These are phyloP conservation scores for Sebastes itinus DNA, from an alignment of 2,797 vertebrate genomes.

Conservation along the genomic window DNA sequence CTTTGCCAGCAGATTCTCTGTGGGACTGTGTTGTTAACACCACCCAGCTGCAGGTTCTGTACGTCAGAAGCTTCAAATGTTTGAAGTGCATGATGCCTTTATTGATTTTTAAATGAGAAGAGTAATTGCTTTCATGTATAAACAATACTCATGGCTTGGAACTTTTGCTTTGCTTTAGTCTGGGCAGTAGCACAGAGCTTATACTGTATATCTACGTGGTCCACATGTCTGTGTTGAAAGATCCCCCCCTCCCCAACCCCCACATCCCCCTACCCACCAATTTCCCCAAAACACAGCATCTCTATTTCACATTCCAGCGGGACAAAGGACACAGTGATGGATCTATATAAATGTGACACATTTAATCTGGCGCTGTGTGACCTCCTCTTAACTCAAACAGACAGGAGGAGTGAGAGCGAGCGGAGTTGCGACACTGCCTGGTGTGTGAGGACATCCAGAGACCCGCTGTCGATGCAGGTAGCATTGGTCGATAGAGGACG, in stretches of 20 bases:
- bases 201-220: not conserved
- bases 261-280: not conserved
- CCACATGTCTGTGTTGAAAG: not conserved
- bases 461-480: not conserved
- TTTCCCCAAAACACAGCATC: constrained; percentile 17
- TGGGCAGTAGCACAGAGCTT: not conserved
- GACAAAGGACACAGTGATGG: constrained; percentile 45
- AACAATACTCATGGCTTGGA: not conserved
- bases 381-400: constrained; percentile 30
- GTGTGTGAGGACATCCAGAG: not conserved
- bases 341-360: constrained; percentile 56
- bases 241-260: not conserved
- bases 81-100: not conserved
- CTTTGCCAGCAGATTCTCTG: not conserved
- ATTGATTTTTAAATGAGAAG: not conserved
- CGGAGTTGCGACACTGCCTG: not conserved
- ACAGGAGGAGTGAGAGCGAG: constrained; percentile 4
- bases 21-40: not conserved
- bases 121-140: not conserved
- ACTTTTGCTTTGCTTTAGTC: not conserved
- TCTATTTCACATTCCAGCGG: constrained; percentile 23
- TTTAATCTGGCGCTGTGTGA: constrained; percentile 57
- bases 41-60: not conserved
- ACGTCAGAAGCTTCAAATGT: not conserved
- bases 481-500: not conserved